phyloP scores from a whole-genome alignment of 2,888 invertebrate species.

The Mayetiola destructor region DNA sequence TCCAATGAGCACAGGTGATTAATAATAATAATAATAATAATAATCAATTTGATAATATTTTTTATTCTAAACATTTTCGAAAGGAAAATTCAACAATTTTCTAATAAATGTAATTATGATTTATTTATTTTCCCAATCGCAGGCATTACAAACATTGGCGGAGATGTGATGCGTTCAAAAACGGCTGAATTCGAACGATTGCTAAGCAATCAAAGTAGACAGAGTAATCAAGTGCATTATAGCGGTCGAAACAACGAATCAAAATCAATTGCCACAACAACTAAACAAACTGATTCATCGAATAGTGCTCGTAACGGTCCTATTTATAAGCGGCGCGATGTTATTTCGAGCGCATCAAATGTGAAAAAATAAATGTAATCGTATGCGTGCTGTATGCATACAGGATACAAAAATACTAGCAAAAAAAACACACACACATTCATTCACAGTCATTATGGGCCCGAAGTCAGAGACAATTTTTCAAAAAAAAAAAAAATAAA shows the following conservation, averaged over 20 bases:
- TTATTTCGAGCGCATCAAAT: conserved; percentile 59
- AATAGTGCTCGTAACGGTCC: conserved; percentile 26
- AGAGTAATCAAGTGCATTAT: neutral
- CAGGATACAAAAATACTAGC: no score
- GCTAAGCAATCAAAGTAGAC: conserved; percentile 3
- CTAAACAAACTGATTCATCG: conserved; percentile 21
- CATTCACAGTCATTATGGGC: no score
- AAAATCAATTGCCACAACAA: neutral
- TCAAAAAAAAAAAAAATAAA: no score
- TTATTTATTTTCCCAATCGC: neutral
- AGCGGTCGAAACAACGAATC: neutral
- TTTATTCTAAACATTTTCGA: no score
- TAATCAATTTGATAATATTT: no score
- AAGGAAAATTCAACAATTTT: neutral
- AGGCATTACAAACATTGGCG: conserved; percentile 46
- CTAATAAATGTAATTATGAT: neutral
- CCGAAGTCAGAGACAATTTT: no score
- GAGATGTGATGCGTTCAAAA: conserved; percentile 48
- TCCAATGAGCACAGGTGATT: conserved; percentile 7
- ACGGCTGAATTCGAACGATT: conserved; percentile 53
- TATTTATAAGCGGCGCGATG: conserved; percentile 64
- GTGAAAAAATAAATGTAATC: conserved; percentile 2
- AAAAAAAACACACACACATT: no score
- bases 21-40: no score
- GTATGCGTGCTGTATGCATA: no score